phyloP scores from a whole-genome alignment of 2,797 vertebrate genomes.

The Labroides dimidiatus region DNA sequence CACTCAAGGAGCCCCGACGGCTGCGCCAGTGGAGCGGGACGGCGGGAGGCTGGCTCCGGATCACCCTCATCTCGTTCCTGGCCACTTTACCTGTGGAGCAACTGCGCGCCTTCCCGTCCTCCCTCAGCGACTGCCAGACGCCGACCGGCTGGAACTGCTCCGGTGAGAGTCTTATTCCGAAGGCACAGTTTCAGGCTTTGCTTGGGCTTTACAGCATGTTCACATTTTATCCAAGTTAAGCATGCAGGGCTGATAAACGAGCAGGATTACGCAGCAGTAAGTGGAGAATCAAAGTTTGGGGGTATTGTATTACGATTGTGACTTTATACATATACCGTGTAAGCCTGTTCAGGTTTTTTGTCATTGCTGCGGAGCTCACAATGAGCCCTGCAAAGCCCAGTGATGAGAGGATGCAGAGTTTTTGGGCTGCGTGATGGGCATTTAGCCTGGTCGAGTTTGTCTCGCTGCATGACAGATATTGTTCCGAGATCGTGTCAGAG shows the following conservation, averaged over 20 bases:
- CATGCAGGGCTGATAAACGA: background rate
- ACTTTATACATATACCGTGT: background rate
- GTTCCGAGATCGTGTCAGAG: conserved; percentile 13
- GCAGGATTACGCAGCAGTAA: background rate
- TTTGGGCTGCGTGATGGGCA: conserved; percentile 22
- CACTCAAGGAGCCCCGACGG: conserved; percentile 73
- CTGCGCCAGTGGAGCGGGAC: conserved; percentile 85
- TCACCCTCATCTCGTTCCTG: conserved; percentile 88
- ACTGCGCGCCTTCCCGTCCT: conserved; percentile 96
- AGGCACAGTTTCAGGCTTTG: conserved; percentile 17
- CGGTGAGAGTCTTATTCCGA: conserved; percentile 83
- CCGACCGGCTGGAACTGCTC: conserved; percentile 99
- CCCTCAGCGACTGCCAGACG: conserved; percentile 98
- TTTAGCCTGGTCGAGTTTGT: conserved; percentile 32
- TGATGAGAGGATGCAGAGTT: conserved; percentile 41
- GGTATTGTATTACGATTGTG: background rate
- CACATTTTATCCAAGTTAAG: conserved; percentile 4
- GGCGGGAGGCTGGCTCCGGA: conserved; percentile 90
- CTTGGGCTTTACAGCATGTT: background rate
- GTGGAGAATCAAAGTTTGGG: conserved; percentile 44
- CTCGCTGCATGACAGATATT: conserved; percentile 10
- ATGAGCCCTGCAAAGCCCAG: conserved; percentile 24
- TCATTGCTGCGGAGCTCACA: conserved; percentile 1
- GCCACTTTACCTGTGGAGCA: conserved; percentile 91
- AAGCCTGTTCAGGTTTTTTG: background rate